These are phyloP conservation scores for Casuarius casuarius DNA, from an alignment of 2,113 vertebrate genomes.

Conservation along the genomic window DNA sequence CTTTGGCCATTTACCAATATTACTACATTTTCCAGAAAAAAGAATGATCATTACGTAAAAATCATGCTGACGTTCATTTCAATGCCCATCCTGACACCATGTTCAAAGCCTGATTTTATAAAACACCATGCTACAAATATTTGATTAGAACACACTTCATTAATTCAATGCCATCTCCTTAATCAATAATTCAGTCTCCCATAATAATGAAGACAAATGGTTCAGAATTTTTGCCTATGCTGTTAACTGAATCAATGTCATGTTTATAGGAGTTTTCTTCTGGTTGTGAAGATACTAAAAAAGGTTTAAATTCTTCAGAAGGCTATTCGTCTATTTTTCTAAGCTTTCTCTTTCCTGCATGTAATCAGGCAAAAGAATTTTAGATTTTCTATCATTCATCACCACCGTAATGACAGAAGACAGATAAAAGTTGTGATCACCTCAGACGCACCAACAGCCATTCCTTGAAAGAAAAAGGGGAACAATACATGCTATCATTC, in stretches of 20 bases:
- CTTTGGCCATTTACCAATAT: background rate
- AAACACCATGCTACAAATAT: background rate
- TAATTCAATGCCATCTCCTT: background rate
- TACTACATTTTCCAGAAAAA: background rate
- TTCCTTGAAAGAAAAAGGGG: constrained; percentile 10
- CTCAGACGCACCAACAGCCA: constrained; percentile 4
- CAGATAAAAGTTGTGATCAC: constrained; percentile 4
- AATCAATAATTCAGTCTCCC: background rate
- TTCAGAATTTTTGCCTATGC: background rate
- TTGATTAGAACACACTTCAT: background rate
- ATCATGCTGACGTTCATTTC: background rate
- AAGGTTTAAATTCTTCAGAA: background rate
- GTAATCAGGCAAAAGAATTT: background rate
- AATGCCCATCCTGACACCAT: background rate
- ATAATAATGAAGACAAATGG: background rate
- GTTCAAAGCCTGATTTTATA: background rate
- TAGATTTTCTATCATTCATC: background rate
- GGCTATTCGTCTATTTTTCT: background rate
- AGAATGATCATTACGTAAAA: background rate
- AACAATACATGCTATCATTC: constrained; percentile 9
- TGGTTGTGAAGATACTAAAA: background rate
- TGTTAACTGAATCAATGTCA: background rate
- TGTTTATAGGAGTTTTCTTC: background rate
- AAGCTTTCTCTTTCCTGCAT: background rate
- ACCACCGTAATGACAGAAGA: background rate